Percentiles rank a stretch among this genome's conserved stretches.
phyloP scores from a whole-genome alignment of 2,113 vertebrate genomes.

The Delphinapterus leucas region DNA sequence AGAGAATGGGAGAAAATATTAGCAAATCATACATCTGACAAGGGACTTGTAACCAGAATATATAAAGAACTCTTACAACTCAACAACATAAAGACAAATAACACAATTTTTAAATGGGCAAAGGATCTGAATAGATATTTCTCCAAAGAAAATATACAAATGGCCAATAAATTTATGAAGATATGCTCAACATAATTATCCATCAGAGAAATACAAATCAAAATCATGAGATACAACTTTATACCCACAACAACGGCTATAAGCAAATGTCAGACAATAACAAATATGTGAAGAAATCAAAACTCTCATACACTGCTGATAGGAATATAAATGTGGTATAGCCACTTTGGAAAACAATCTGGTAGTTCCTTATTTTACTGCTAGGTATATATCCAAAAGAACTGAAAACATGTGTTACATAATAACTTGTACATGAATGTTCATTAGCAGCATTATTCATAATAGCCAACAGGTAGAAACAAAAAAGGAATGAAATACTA shows the following conservation, averaged over 20 bases:
- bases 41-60: not conserved
- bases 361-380: not conserved
- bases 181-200: not conserved
- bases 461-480: not conserved
- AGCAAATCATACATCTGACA: not conserved
- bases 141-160: not conserved
- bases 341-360: not conserved
- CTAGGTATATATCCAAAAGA: not conserved
- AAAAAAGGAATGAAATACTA: not conserved
- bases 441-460: not conserved
- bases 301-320: not conserved
- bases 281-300: not conserved
- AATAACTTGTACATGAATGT: not conserved
- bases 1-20: slow-evolving; percentile 12
- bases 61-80: not conserved
- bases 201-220: not conserved
- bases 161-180: not conserved
- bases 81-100: not conserved
- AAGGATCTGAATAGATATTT: not conserved
- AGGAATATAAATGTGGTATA: not conserved
- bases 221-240: not conserved
- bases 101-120: not conserved
- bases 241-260: not conserved
- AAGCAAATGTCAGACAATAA: not conserved
- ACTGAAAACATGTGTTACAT: not conserved